Percentiles rank a stretch among this genome's conserved stretches.
phyloP scores from a whole-genome alignment of 2,888 invertebrate species.

The Ramazzottius varieornatus region DNA sequence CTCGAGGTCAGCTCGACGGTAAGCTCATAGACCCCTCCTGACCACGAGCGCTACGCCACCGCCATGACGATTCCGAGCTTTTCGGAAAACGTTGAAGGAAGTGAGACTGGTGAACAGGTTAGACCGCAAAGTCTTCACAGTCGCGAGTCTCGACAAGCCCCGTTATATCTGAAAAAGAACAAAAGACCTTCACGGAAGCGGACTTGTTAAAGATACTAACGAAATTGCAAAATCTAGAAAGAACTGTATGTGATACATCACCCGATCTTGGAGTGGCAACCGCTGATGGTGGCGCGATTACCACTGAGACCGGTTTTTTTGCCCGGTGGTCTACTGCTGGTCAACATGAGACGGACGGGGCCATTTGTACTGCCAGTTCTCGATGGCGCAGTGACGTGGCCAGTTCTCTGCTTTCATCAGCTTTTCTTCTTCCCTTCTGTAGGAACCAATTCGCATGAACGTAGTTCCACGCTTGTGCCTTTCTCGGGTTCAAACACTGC shows the following conservation, averaged over 20 bases:
- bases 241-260: not conserved
- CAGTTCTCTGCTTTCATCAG: not conserved
- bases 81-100: not conserved
- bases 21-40: not conserved
- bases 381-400: not conserved
- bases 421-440: not conserved
- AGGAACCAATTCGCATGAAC: not conserved
- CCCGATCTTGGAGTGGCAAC: not conserved
- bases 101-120: not conserved
- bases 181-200: not conserved
- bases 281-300: too few relatives aligned
- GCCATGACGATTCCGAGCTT: not conserved
- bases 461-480: not conserved
- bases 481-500: not conserved
- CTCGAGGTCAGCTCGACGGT: not conserved
- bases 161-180: not conserved
- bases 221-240: not conserved
- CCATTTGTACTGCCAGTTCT: not conserved
- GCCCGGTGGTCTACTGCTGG: too few relatives aligned
- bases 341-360: too few relatives aligned
- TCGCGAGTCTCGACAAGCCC: not conserved
- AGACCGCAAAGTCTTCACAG: not conserved
- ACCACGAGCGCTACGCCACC: not conserved
- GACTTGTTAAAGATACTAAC: not conserved
- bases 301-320: too few relatives aligned